Conservation (phyloP, 2,113 vertebrate genomes). For the Gyps fulvus region DNA sequence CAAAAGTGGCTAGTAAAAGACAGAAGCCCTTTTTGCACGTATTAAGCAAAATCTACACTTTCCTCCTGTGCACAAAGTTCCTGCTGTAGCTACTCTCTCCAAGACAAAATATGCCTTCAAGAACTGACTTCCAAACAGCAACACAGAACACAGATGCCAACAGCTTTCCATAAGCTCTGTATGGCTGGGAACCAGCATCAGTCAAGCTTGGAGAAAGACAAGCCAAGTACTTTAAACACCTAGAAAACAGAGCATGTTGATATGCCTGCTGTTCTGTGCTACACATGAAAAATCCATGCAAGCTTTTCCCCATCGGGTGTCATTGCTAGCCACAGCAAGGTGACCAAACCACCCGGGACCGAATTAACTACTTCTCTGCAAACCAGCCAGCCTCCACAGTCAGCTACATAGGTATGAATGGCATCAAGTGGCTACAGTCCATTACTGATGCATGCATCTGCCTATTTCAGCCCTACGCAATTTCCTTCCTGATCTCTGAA, state of each 20-base stretch:
- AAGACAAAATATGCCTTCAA: neutral
- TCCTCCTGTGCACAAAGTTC: neutral
- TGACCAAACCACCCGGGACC: neutral
- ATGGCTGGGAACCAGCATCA: neutral
- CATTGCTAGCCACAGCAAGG: neutral
- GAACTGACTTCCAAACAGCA: neutral
- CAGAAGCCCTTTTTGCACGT: neutral
- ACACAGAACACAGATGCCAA: neutral
- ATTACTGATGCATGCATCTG: neutral
- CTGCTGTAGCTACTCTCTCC: neutral
- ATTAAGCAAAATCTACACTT: neutral
- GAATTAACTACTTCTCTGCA: neutral
- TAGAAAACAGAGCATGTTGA: neutral
- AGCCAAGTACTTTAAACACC: neutral
- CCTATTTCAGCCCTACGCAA: neutral
- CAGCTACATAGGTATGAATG: accelerated
- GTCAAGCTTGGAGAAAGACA: neutral
- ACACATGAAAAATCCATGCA: neutral
- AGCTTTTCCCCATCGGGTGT: neutral
- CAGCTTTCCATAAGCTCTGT: neutral
- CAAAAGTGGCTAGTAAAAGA: neutral
- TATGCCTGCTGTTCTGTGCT: neutral
- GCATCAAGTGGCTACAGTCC: neutral
- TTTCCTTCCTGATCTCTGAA: neutral
- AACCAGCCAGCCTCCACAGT: neutral